Base-by-base conservation (phyloP, 2,888 invertebrate species). In the Diaperis boleti region DNA sequence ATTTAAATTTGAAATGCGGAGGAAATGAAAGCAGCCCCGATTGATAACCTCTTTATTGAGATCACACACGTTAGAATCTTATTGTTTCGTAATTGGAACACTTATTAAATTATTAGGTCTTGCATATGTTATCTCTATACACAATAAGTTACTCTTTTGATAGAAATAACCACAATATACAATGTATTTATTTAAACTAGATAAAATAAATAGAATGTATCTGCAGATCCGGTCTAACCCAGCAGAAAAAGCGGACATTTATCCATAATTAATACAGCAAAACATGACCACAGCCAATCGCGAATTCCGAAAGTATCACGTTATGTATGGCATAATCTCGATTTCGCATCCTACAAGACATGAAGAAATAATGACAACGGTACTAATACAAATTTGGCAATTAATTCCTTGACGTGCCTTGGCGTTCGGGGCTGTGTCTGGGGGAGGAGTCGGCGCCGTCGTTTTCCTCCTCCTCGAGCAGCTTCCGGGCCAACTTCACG, bases 391-490 rank as follows among this genome's bases (percentile, higher is more conserved):
- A 52, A 42, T 55, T 55, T 42, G 55, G 42, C 41, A 31, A 15
- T 33, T 33, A 33, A 42, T 20, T 13, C 41, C 41, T 55, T 10
- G 56, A 56, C 44, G 31, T 44, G 39, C 44, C 22, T 20, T 55
- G 55, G n/a, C n/a, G n/a, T 15, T 42, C 41, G 7, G 54, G 54
- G 15, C 17, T 15, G n/a, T 45, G 3, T 8, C 18, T 31, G 13
- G 52, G 35, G 15, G 60, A 22, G 20, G 33, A 10, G 10, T 29
- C 66, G 68, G 18, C 74, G 2, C 92, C 93, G 0, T 94, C 94
- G 1, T 94, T 94, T 18, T 92, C 92, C 60, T 96, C 96, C 77
- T 96, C 92, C 70, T 94, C 89, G 84, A 97, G 88, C 69, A 97
- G 84, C 81, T 96, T 92, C 72, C 95, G 87, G 15, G 97, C 96